These are phyloP conservation scores for Scolopax mira DNA, from an alignment of 2,113 vertebrate species.

Conservation along the genomic window DNA sequence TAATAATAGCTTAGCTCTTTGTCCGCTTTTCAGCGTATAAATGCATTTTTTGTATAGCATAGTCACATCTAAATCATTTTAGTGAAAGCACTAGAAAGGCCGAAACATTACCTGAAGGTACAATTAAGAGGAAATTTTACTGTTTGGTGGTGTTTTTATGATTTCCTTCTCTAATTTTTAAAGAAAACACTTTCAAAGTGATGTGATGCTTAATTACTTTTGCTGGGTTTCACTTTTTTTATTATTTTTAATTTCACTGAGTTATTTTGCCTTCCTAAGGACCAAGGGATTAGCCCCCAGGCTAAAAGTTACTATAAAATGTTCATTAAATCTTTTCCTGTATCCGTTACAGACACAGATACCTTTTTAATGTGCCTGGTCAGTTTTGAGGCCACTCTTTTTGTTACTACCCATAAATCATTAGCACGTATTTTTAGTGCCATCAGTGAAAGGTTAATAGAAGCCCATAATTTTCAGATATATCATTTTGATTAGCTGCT, in stretches of 20 bases:
- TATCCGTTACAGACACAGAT: slow-evolving; percentile 29
- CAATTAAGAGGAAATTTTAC: not conserved
- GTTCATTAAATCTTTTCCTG: slow-evolving; percentile 48
- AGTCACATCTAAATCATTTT: slow-evolving; percentile 28
- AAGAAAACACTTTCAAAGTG: not conserved
- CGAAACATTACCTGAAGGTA: slow-evolving; percentile 24
- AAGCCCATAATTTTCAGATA: slow-evolving; percentile 53
- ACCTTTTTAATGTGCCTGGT: slow-evolving; percentile 57
- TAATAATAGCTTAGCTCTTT: slow-evolving; percentile 14
- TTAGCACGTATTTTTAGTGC: slow-evolving; percentile 67
- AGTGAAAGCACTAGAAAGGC: slow-evolving; percentile 5
- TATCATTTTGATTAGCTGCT: slow-evolving; percentile 60
- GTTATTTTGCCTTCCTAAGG: not conserved
- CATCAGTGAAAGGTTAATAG: slow-evolving; percentile 68
- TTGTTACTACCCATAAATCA: slow-evolving; percentile 64
- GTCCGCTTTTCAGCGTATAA: not conserved
- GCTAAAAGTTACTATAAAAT: slow-evolving; percentile 3
- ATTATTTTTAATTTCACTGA: not conserved
- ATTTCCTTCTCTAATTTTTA: not conserved
- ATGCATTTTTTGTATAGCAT: not conserved
- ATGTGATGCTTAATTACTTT: not conserved
- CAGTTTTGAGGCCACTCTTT: slow-evolving; percentile 50
- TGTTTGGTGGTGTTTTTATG: not conserved
- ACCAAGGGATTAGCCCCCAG: not conserved
- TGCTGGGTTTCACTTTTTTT: not conserved